Evolutionary conservation across 2,888 invertebrate species (phyloP), one percentile per base, ranked within the genome.

Genomic region (Trissoscelio sp.): DNA sequence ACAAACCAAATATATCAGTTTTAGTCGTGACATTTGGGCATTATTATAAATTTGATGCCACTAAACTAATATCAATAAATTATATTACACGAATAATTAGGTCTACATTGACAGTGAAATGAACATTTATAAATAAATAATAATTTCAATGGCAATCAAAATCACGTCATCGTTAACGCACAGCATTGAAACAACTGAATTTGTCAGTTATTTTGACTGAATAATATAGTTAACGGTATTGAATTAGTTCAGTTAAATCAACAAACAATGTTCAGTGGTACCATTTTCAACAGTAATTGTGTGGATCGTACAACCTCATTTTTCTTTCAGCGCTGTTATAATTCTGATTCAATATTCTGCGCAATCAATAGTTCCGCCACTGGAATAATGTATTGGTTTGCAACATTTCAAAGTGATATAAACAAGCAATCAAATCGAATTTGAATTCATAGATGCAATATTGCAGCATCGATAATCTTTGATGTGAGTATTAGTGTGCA

Each of bases 371-470:
- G 57, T 57, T 57, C 37, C 20, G 37, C 18, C 57, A 16, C 3
- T 37, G 20, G 20, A 57, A 57, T 57, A 57, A 57, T 34, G 57
- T n/a, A 57, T 57, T 37, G 57, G 34, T 18, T 57, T 18, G 20
- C 37, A 57, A 57, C 57, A 57, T 57, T 57, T 57, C 37, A 37
- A 20, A 57, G 20, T 57, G 37, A 57, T 57, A 57, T 20, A 57
- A 57, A 57, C 57, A 57, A 57, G 58, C 39, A 58, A 58, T 58
- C 42, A 42, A 39, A 42, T 24, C 24, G 9, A 58, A 58, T 58
- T 39, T 42, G 42, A 58, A 58, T 58, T 22, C 42, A 58, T 42
- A 24, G 58, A 42, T 42, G 24, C 42, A 14, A 37, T 20, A 37
- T 55, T 55, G 34, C 20, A 55, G 20, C 20, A 44, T 44, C 34